A percentile compares a stretch with the other conserved stretches of the same genome.
These are phyloP conservation scores for Mormyrus iriodes DNA, from an alignment of 2,113 vertebrate genomes.

Conservation along the genomic window DNA sequence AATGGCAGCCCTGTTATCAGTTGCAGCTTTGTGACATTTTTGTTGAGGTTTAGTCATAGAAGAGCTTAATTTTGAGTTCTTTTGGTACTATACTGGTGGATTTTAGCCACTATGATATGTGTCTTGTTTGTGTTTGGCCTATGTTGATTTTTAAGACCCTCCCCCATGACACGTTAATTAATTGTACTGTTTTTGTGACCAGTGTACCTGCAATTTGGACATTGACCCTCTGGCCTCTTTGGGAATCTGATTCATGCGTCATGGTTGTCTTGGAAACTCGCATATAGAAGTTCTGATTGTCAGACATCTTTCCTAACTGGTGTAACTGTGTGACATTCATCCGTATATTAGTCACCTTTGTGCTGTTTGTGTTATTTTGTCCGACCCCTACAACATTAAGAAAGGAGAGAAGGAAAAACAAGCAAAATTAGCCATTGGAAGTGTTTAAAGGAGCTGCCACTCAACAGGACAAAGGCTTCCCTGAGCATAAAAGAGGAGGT, in stretches of 20 bases:
- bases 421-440: not conserved
- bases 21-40: not conserved
- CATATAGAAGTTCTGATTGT: not conserved
- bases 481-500: not conserved
- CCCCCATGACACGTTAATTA: not conserved
- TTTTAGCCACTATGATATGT: not conserved
- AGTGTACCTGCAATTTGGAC: not conserved
- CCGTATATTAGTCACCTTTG: not conserved
- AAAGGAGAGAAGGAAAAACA: not conserved
- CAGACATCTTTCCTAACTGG: not conserved
- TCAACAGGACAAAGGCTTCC: not conserved
- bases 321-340: not conserved
- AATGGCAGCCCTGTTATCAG: not conserved
- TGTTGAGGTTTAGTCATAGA: not conserved
- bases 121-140: not conserved
- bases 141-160: not conserved
- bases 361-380: not conserved
- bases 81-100: not conserved
- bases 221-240: not conserved
- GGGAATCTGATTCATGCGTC: not conserved
- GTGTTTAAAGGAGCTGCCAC: not conserved
- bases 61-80: not conserved
- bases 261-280: not conserved
- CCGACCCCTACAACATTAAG: not conserved
- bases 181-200: not conserved